Conservation (phyloP, 2,888 invertebrate genomes). For the Drosophila anomelani region DNA sequence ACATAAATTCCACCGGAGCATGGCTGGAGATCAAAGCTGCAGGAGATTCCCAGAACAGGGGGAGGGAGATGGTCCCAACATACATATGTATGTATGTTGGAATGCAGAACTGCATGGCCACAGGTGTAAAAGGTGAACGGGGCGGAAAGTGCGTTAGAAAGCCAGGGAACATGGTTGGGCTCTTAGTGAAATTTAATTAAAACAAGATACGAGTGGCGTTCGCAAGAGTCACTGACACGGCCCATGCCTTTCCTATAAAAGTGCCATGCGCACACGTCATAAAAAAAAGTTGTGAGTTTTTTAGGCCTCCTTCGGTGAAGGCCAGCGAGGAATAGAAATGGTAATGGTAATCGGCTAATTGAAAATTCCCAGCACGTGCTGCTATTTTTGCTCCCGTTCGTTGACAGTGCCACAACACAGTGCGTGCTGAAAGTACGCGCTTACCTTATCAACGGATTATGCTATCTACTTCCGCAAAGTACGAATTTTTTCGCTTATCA, state of each 20-base stretch:
- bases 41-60: slow-evolving; percentile 13
- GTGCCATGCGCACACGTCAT: slow-evolving; percentile 56
- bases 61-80: slow-evolving; percentile 37
- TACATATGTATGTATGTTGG: slow-evolving; percentile 17
- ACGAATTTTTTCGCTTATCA: slow-evolving; percentile 28
- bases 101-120: slow-evolving; percentile 42
- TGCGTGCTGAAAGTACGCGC: slow-evolving; percentile 48
- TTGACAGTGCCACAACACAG: slow-evolving; percentile 42
- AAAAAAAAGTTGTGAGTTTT: slow-evolving; percentile 40
- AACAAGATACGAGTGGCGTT: slow-evolving; percentile 29
- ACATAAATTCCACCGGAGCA: slow-evolving; percentile 65
- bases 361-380: slow-evolving; percentile 72
- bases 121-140: slow-evolving; percentile 43
- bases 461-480: slow-evolving; percentile 31
- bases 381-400: slow-evolving; percentile 55
- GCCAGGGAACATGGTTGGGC: slow-evolving; percentile 47
- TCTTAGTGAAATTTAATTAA: slow-evolving; percentile 62
- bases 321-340: slow-evolving; percentile 42
- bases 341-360: slow-evolving; percentile 61
- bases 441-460: background rate
- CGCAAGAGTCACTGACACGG: slow-evolving; percentile 49
- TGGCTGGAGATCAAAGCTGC: slow-evolving; percentile 71
- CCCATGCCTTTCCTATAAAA: slow-evolving; percentile 30
- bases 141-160: slow-evolving; percentile 49
- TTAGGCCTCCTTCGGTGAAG: slow-evolving; percentile 38